A percentile compares a stretch with the other conserved stretches of the same genome.
phyloP scores from a whole-genome alignment of 2,113 vertebrate species.

The Vulpes ferrilata region DNA sequence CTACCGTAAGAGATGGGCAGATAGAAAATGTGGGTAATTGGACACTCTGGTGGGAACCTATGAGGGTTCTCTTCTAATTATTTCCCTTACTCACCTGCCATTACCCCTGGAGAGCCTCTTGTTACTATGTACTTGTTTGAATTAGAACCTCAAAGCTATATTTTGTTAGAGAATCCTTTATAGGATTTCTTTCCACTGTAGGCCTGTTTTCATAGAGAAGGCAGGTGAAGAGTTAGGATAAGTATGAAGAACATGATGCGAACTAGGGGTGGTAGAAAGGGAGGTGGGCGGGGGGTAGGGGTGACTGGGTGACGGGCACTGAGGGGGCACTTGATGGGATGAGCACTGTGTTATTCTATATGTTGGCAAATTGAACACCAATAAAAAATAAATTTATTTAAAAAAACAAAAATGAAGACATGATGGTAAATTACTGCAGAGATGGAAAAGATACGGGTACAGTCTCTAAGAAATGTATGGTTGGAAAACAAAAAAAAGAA shows the following conservation, averaged over 20 bases:
- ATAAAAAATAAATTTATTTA: too few species aligned
- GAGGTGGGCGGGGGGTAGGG: too few species aligned
- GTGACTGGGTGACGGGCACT: too few species aligned
- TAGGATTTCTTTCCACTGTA: neutral
- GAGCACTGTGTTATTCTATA: too few species aligned
- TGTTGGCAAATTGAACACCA: too few species aligned
- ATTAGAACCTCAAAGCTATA: too few species aligned
- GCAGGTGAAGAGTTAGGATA: neutral
- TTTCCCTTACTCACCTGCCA: neutral
- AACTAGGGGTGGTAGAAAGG: too few species aligned
- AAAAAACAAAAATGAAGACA: neutral
- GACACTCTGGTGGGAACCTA: neutral
- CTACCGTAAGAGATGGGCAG: fast-evolving
- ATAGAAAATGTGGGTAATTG: neutral
- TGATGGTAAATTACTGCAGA: neutral
- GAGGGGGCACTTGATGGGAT: too few species aligned
- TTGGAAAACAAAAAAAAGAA: neutral
- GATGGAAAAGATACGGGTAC: neutral
- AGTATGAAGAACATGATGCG: neutral
- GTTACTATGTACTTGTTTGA: neutral
- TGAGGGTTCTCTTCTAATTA: neutral
- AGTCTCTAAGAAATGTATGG: neutral
- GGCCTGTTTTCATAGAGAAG: neutral
- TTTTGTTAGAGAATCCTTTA: neutral
- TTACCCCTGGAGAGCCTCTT: neutral